Evolutionary conservation across 2,797 vertebrate species (phyloP).

Genomic region (Helostoma temminkii): DNA sequence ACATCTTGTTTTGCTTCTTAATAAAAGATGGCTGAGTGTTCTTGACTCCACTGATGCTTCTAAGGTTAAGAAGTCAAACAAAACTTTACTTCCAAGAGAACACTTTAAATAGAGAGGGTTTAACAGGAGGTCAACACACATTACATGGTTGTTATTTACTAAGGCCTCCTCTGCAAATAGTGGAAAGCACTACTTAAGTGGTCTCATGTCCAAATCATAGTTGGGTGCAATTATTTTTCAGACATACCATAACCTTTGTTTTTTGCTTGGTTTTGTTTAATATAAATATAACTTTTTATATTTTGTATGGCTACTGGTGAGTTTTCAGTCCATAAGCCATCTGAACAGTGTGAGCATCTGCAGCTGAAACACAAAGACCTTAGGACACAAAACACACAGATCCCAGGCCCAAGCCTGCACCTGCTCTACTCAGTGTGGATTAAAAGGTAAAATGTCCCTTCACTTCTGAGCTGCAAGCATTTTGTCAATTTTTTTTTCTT

Average conservation of each 20-base stretch:
- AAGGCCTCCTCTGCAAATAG: constrained; percentile 1
- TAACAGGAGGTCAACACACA: neutral
- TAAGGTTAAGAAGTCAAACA: constrained; percentile 15
- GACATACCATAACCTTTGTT: no score
- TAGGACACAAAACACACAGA: constrained; percentile 21
- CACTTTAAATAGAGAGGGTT: neutral
- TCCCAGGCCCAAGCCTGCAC: constrained; percentile 30
- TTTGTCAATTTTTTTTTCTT: constrained; percentile 10
- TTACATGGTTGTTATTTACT: neutral
- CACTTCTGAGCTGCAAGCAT: constrained; percentile 12
- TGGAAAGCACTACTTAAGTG: neutral
- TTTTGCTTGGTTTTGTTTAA: no score
- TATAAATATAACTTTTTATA: no score
- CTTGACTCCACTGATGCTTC: constrained; percentile 6
- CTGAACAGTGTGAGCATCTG: constrained; percentile 18
- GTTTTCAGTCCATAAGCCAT: constrained; percentile 8
- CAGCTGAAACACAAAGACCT: constrained; percentile 26
- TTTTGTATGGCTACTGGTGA: constrained; percentile 23
- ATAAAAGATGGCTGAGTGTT: constrained; percentile 1
- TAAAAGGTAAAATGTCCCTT: constrained; percentile 30
- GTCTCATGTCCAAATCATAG: constrained; percentile 2
- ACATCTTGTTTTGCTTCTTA: constrained; percentile 3
- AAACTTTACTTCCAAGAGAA: constrained; percentile 15
- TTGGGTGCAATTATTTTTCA: neutral
- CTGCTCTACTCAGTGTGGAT: constrained; percentile 30